Evolutionary conservation across 2,113 vertebrate species (phyloP), one percentile per base, ranked within the genome.

Genomic region (Pangasianodon hypophthalmus): DNA sequence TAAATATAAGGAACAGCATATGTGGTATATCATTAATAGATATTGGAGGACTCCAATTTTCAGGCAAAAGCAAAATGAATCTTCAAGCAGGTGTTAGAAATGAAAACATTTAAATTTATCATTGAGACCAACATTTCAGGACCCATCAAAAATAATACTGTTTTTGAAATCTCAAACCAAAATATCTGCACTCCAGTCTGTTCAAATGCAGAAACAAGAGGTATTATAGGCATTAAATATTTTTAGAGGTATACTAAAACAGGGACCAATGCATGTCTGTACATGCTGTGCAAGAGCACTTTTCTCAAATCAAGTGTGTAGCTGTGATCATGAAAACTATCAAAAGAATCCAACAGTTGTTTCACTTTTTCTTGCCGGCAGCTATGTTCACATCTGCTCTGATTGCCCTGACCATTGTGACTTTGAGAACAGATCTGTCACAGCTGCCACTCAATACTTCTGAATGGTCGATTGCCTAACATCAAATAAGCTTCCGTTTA

Each of bases 221-320:
- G 32, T 69, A 24, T n/a, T 85, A 0, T 37, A n/a, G 6, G 90
- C 86, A 2, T n/a, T 87, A 44, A 41, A 32, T 11, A 3, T 29
- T 44, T 92, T 91, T n/a, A 88, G 60, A 29, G n/a, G 56, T 5
- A 32, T 90, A 0, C 67, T 90, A 54, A 81, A 54, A 54, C 52
- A 2, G 52, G 52, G 52, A 2, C 52, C 52, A 54, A 14, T 13
- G 14, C 14, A 54, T 54, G 77, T 91, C 0, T 92, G 91, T 48
- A 91, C 86, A 9, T 69, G 83, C 26, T 90, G 90, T 90, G 80
- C 87, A 6, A 88, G 88, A 83, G 60, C 84, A 0, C 92, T 91
- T 81, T 75, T 77, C 48, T 54, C 52, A 54, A 73, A 87, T 32
- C 92, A 91, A 37, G 90, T 92, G 2, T 4, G 19, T 41, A 10